Evolutionary conservation across 2,113 vertebrate genomes (phyloP).

Genomic region (Arenaria interpres): DNA sequence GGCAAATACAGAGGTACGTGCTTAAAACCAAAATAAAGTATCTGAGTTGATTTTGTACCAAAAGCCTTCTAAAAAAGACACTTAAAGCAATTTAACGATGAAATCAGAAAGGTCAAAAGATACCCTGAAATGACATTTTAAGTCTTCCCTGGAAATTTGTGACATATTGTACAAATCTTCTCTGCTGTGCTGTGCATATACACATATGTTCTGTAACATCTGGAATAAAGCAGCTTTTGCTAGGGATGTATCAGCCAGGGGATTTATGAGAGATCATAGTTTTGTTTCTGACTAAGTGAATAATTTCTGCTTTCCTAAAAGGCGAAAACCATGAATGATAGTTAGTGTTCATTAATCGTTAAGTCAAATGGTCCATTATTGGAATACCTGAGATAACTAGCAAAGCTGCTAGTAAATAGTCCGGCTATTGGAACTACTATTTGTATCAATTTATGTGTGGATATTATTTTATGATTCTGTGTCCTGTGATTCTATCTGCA

Average conservation of each 20-base stretch:
- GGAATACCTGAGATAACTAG: not conserved
- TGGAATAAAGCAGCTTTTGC: constrained; percentile 64
- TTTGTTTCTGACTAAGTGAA: not conserved
- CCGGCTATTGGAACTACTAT: not conserved
- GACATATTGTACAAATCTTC: constrained; percentile 35
- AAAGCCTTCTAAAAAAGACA: not conserved
- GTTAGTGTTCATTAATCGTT: not conserved
- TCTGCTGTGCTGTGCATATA: constrained; percentile 38
- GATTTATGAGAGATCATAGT: not conserved
- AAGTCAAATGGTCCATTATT: not conserved
- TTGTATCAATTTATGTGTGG: not conserved
- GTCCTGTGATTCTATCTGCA: not conserved
- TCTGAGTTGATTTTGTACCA: not conserved
- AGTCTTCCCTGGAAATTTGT: constrained; percentile 54
- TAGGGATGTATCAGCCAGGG: not conserved
- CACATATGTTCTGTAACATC: constrained; percentile 44
- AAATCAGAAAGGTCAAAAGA: not conserved
- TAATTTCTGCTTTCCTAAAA: constrained; percentile 4
- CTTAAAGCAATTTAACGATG: not conserved
- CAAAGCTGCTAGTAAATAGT: not conserved
- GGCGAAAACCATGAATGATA: not conserved
- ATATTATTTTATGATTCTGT: not conserved
- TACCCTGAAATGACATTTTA: not conserved
- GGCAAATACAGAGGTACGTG: not conserved
- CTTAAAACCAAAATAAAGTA: not conserved